Evolutionary conservation across 1,140 invertebrate genomes (phyloP), one percentile per base, ranked within the genome.

Genomic region (Drosophila equinoxialis): DNA sequence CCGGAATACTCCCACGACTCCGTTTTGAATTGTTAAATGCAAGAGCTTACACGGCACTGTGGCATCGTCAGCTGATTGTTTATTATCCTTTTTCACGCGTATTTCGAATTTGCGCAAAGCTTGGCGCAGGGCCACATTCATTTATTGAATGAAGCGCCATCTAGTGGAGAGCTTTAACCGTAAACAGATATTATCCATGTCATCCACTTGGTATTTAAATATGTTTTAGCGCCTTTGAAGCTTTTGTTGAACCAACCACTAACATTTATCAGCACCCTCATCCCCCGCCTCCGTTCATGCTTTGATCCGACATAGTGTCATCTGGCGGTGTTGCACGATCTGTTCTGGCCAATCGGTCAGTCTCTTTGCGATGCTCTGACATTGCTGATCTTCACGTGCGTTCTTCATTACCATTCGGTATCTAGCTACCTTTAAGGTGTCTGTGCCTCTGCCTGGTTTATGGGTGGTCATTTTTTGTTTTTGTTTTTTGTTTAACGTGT

Each of bases 311-410:
- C 59, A 58, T 62, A 48, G 45, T 63, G 66, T 23, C 33, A 42
- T 39, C 23, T 42, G 58, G 41, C 59, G 42, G 41, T 67, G 37
- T 58, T 58, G 39, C 65, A 59, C 57, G 55, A 64, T 79, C 77
- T 55, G 45, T 71, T 58, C 37, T 59, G 54, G 45, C 33, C 41
- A 66, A 77, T 86, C 80, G 87, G 83, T 87, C 80, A 87, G 83
- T 87, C 83, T 87, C 72, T 72, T 87, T 84, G 83, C 83, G 79
- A 79, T 86, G 84, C 83, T 86, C 83, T 89, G 70, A 42, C 83
- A 33, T 59, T 37, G 84, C 76, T 86, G 83, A 86, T 86, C 83
- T 86, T 86, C 14, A 74, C 71, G 77, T 84, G 81, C 45, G 64
- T 51, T 68, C 11, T 39, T 13, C 11, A 5, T 11, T 11, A n/a